Base-by-base conservation (phyloP, 2,888 invertebrate species). In the Candidula unifasciata region DNA sequence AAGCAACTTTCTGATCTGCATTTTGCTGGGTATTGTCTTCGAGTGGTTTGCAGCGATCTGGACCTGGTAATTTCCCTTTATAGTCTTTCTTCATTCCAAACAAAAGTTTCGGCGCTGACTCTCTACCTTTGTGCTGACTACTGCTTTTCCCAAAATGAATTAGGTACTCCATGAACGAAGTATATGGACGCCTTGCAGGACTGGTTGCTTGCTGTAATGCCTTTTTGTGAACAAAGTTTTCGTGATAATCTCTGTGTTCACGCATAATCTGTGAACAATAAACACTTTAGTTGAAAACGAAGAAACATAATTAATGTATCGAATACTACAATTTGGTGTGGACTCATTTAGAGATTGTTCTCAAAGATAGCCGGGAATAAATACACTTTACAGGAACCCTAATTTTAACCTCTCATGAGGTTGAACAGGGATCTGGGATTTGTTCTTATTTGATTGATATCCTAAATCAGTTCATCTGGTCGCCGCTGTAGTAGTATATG, bases 211-310 rank as follows among this genome's bases (percentile, higher is more conserved):
- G 54, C 21, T 18, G 10, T 27, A 79, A 21, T 30, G 24, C 44
- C 8, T 68, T 68, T 30, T 30, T 64, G 18, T 79, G 79, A 16
- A 44, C 68, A 33, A 37, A 79, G n/a, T 13, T 68, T 27, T 79
- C 79, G 37, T 79, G 79, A 30, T 68, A 79, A 27, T 66, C 68
- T 66, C 79, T 79, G 79, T 79, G 79, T 21, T n/a, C 68, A 66
- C 30, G 24, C 44, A 79, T 64, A 27, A 79, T 66, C 79, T 79
- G 66, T 60, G n/a, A 68, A 79, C 24, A 52, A 79, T 37, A 74
- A 6, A 60, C 3, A n/a, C 10, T 13, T 60, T 60, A 60, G n/a
- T n/a, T 60, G 21, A 60, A 60, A 60, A 3, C 10, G 60, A 13
- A 60, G 5, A 60, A n/a, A n/a, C n/a, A n/a, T n/a, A n/a, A n/a